Base-by-base conservation (phyloP, 2,888 invertebrate species). In the Cremastobaeus sp. region DNA sequence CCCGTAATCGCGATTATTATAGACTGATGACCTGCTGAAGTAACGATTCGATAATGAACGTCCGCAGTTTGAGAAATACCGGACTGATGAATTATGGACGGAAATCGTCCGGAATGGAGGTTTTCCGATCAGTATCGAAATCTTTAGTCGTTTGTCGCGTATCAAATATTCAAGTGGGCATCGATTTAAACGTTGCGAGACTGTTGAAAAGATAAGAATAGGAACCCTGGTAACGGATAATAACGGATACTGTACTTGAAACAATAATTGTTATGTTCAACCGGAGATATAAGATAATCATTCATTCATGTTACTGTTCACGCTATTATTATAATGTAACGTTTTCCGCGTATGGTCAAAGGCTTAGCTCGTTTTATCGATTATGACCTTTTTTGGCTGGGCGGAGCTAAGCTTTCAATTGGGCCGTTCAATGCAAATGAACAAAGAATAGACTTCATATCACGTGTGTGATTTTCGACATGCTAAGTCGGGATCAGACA, bases 241-340 rank as follows among this genome's bases (percentile, higher is more conserved):
- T 71, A 75, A 75, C 41, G 52, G 57, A 70, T 68, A 62, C 50
- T 55, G 57, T 57, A 62, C 75, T 47, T 68, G 68, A 57, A 75
- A 71, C 71, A 75, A 71, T 68, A 75, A 75, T 71, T 69, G 66
- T 66, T 74, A 75, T 57, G 64, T 64, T 68, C 64, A 62, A 39
- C 17, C 54, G 47, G 54, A 68, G 71, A 75, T 75, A 71, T 68
- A 75, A 75, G 75, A 75, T 75, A 75, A 75, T 75, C 71, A 75
- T 66, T 71, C 75, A 75, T 68, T 75, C 71, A 75, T 71, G 71
- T 71, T 75, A 71, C 68, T 75, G 52, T 75, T 75, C 66, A 71
- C 52, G 66, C 62, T 64, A 69, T 72, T 71, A 75, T 74, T 75
- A 66, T 50, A 64, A 66, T 65, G 28, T 30, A 50, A 59, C 21